Base-by-base conservation (phyloP, 2,888 invertebrate genomes). In the Carterocephalus palaemon region DNA sequence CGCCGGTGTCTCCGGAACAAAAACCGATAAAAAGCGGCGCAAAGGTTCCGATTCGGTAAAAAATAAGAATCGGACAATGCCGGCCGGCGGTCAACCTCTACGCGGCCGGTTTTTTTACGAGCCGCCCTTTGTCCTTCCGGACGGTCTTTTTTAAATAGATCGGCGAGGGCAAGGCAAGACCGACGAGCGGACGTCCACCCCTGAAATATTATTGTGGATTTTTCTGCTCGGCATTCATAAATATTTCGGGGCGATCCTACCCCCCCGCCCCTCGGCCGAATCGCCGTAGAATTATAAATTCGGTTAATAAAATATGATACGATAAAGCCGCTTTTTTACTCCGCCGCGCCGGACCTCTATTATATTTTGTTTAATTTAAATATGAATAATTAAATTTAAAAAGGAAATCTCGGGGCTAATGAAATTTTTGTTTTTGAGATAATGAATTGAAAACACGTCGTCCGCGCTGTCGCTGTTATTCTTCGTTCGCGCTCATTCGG, bases 331-430 rank as follows among this genome's bases (percentile, higher is more conserved):
- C 74, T 68, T 74, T 74, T 75, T 80, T 75, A 67, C 71, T 54
- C 53, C 46, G 52, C 57, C 46, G 68, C 65, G 59, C 61, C 75
- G 70, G 76, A 77, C 83, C 81, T 82, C 82, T 84, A 85, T 85
- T 85, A 84, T 86, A 84, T 85, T 85, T 80, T 85, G 84, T 85
- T 84, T 84, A 86, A 85, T 85, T 86, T 84, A 85, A 85, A 85
- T 84, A 84, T 85, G 84, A 84, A 85, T 86, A 85, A 85, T 85
- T 86, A 82, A 84, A 81, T 83, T 80, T 78, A 80, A 83, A 84
- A 83, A 81, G 78, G 83, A 82, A 84, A 83, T 82, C 84, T 81
- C 77, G 66, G 77, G 78, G 65, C 79, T 85, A 85, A 85, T 85
- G 84, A 84, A 84, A 80, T 84, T 84, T 84, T 83, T 86, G 85